Conservation (phyloP, 2,797 vertebrate genomes). For the Cygnus olor region DNA sequence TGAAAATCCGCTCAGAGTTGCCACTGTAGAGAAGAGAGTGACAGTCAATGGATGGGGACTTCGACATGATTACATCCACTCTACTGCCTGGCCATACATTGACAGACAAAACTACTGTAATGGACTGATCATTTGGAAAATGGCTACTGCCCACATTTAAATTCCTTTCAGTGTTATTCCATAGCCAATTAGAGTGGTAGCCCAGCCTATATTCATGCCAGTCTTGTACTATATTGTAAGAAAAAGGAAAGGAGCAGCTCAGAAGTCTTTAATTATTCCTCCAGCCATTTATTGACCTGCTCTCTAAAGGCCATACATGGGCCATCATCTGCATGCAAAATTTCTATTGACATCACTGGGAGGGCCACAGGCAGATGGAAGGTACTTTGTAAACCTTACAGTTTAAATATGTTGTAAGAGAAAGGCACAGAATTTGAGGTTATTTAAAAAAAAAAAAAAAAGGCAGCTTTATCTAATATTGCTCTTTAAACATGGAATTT, state of each 20-base stretch:
- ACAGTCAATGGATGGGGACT: slow-evolving; percentile 63
- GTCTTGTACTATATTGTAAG: slow-evolving; percentile 65
- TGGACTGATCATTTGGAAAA: slow-evolving; percentile 63
- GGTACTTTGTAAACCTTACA: slow-evolving; percentile 60
- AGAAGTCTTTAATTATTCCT: slow-evolving; percentile 64
- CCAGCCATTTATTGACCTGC: slow-evolving; percentile 70
- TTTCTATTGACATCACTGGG: slow-evolving; percentile 69
- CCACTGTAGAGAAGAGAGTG: slow-evolving; percentile 53
- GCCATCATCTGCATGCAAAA: slow-evolving; percentile 72
- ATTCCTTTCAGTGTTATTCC: slow-evolving; percentile 60
- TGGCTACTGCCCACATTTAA: slow-evolving; percentile 44
- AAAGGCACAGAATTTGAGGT: background rate
- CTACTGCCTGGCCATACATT: slow-evolving; percentile 55
- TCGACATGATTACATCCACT: slow-evolving; percentile 60
- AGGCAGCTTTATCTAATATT: slow-evolving; percentile 32
- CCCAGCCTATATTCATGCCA: slow-evolving; percentile 58
- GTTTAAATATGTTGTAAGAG: slow-evolving; percentile 50
- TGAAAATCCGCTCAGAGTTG: slow-evolving; percentile 46
- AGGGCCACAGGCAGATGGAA: slow-evolving; percentile 56
- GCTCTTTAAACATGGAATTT: slow-evolving; percentile 36
- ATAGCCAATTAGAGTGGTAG: slow-evolving; percentile 57
- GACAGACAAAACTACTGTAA: slow-evolving; percentile 45
- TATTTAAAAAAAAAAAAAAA: slow-evolving; percentile 15
- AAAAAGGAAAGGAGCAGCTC: slow-evolving; percentile 68
- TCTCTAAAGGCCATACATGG: slow-evolving; percentile 71